A percentile compares a stretch with the other conserved stretches of the same genome.
phyloP scores from a whole-genome alignment of 2,888 invertebrate genomes.

The Hydroisotoma schaefferi region DNA sequence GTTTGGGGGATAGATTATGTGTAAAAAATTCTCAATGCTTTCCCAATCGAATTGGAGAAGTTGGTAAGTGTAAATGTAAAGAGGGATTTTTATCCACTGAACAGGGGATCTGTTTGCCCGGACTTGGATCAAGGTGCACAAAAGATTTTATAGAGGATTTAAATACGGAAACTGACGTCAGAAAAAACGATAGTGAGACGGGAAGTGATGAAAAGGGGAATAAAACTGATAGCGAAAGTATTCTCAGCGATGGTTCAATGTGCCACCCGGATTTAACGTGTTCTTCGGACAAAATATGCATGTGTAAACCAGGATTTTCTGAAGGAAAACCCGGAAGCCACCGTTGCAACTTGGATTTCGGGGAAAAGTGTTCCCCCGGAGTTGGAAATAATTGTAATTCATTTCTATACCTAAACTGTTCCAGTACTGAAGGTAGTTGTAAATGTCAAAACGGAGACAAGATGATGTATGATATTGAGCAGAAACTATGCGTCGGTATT shows the following conservation, averaged over 20 bases:
- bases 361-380: constrained; percentile 13
- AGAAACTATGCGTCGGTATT: constrained; percentile 19
- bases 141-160: too few species aligned
- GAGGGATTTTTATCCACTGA: constrained; percentile 17
- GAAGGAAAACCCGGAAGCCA: constrained; percentile 4
- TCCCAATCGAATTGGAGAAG: background rate
- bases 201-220: too few species aligned
- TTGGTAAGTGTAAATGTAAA: constrained; percentile 16
- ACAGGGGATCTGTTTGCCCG: constrained; percentile 18
- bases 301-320: background rate
- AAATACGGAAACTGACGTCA: too few species aligned
- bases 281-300: background rate
- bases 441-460: constrained; percentile 16
- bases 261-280: constrained; percentile 26
- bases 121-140: too few species aligned
- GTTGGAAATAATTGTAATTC: constrained; percentile 16
- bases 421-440: constrained; percentile 15
- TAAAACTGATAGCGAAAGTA: too few species aligned
- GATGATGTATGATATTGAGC: constrained; percentile 17
- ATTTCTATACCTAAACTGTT: constrained; percentile 25
- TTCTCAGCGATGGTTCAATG: too few species aligned
- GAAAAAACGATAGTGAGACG: too few species aligned
- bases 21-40: constrained; percentile 21
- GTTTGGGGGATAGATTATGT: constrained; percentile 13
- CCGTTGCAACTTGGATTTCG: constrained; percentile 19